phyloP scores from a whole-genome alignment of 2,113 vertebrate species.

The Apistogramma diplotaenia region DNA sequence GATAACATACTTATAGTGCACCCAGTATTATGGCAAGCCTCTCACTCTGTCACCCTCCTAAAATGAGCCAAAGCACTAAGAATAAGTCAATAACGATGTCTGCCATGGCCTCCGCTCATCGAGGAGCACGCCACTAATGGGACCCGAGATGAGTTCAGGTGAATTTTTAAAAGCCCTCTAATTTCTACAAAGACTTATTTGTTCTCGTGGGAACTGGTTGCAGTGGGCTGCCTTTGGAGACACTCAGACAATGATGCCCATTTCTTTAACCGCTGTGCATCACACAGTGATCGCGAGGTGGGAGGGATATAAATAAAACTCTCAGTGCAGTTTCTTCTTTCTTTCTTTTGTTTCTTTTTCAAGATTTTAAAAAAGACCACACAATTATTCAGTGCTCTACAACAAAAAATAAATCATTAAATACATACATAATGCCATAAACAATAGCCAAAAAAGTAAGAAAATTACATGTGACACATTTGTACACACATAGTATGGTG shows the following conservation, averaged over 20 bases:
- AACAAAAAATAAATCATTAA: conserved; percentile 37
- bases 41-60: conserved; percentile 60
- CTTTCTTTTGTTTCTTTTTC: too few relatives aligned
- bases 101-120: conserved; percentile 45
- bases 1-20: conserved; percentile 47
- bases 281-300: conserved; percentile 16
- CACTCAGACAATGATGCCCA: conserved; percentile 36
- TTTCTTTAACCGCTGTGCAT: conserved; percentile 34
- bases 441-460: conserved; percentile 44
- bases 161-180: conserved; percentile 72
- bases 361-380: conserved; percentile 51
- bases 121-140: conserved; percentile 57
- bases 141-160: conserved; percentile 66
- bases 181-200: conserved; percentile 63
- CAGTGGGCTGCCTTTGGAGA: conserved; percentile 34
- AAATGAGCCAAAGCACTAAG: conserved; percentile 67
- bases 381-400: conserved; percentile 52
- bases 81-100: conserved; percentile 70
- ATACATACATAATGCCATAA: conserved; percentile 35
- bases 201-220: conserved; percentile 47
- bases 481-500: conserved; percentile 69
- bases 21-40: conserved; percentile 40
- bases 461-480: conserved; percentile 61
- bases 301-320: conserved; percentile 15
- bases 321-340: not conserved